Base-by-base conservation (phyloP, 2,113 vertebrate species). In the Ictidomys tridecemlineatus region DNA sequence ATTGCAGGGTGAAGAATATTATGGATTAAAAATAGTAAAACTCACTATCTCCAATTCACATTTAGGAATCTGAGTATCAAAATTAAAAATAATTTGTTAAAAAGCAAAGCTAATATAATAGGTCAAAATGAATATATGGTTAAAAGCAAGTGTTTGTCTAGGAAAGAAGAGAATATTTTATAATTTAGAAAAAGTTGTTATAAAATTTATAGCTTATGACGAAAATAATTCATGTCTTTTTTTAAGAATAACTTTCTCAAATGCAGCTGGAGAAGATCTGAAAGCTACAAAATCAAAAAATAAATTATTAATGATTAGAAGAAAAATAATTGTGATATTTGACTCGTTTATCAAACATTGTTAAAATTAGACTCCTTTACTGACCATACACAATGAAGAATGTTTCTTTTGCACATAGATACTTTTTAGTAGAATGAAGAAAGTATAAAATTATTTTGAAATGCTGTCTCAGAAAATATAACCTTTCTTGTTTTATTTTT, bases 361-460 rank as follows among this genome's bases (percentile, higher is more conserved):
- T 45, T 90, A 93, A 67, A 84, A 67, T 61, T 12, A 79, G 67
- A 78, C 61, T 67, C 28, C 5, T 58, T 22, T 32, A 70, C 58
- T 77, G 20, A 86, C 8, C 24, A 78, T 34, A 69, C 12, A 24
- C 2, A 72, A 20, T 58, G 16, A 2, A 65, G 0, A 45, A 26
- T 28, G 2, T 2, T 77, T 77, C 24, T 53, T 11, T 42, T 42
- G 48, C 48, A 73, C 7, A 1, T 39, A 79, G 8, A 82, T 93
- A 39, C 13, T 48, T 65, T 51, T 13, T 93, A 84, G 42, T 32
- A 28, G 34, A 76, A 1, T 65, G 11, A 80, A 65, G 20, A 70
- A 97, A 78, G 88, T 87, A 3, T 78, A 37, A 91, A 58, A 77
- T 72, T 83, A 17, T 39, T 84, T 84, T 83, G 1, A n/a, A 77